A percentile compares a stretch with the other conserved stretches of the same genome.
Evolutionary conservation across 2,888 invertebrate genomes (phyloP).

Genomic region (Allolobophora icterica): DNA sequence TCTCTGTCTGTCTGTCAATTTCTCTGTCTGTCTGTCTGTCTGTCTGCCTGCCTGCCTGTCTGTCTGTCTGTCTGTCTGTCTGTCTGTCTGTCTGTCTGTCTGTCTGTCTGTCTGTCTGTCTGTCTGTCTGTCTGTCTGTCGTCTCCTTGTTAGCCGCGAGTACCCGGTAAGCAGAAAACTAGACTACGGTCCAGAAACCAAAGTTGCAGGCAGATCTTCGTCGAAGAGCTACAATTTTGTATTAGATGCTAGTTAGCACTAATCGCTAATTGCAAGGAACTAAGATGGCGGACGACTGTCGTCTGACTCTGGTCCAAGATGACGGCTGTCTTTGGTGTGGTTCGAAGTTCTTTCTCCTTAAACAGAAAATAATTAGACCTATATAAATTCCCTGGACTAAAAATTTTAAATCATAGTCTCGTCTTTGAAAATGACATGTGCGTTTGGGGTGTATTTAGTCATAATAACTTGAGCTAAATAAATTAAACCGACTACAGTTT

Average conservation of each 20-base stretch:
- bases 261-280: not conserved
- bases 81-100: not conserved
- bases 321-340: not conserved
- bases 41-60: too few species aligned
- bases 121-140: not conserved
- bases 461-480: too few species aligned
- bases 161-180: not conserved
- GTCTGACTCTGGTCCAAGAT: not conserved
- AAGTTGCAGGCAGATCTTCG: not conserved
- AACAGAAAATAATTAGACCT: not conserved
- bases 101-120: constrained; percentile 18
- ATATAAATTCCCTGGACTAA: not conserved
- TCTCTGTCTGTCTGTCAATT: too few species aligned
- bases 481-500: too few species aligned
- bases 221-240: not conserved
- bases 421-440: too few species aligned
- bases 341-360: not conserved
- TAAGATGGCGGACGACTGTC: not conserved
- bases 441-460: too few species aligned
- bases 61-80: not conserved
- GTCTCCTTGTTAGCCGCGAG: not conserved
- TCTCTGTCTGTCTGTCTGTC: not conserved
- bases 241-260: not conserved
- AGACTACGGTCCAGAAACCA: not conserved
- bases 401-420: too few species aligned